Base-by-base conservation (phyloP, 2,888 invertebrate species). In the Hyposoter dolosus region DNA sequence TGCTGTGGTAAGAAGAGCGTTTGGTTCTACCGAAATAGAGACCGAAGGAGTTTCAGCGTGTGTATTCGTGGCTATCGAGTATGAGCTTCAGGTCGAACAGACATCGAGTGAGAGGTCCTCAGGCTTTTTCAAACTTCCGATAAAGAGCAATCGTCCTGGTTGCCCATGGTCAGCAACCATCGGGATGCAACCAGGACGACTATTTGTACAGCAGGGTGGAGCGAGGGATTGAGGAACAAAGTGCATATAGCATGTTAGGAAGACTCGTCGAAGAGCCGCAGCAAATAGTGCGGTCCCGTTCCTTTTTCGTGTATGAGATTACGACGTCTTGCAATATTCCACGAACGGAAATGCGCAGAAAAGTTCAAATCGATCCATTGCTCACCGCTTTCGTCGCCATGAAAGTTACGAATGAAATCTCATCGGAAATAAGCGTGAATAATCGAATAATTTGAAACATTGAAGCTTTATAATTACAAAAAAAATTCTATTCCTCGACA, bases 91-190 rank as follows among this genome's bases (percentile, higher is more conserved):
- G 76, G 56, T 82, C 53, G 63, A 53, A 35, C 72, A 45, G 47
- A 69, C 19, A 65, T 47, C 35, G 72, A 53, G 40, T 68, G 40
- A 63, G 65, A 71, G 19, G 35, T 47, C 60, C 40, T 47, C 35
- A 72, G 83, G 83, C 35, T 63, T 83, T 68, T 50, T 32, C 71
- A n/a, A 86, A 86, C 85, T 86, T 83, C 68, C 77, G 72, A 50
- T 45, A 50, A 77, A 81, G 76, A 74, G 76, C 72, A 83, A 86
- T 74, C 80, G 60, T 86, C 77, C 85, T 72, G 72, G 77, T 63
- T 80, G 71, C 68, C 40, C 53, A 66, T 81, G 53, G 47, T 63
- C 28, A 28, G 28, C 60, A 60, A 28, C 60, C 15, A 56, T 40
- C 10, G 1, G 56, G 15, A 56, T 28, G 12, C 56, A 28, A 56